These are phyloP conservation scores for Solea solea DNA, from an alignment of 2,113 vertebrate genomes.

Conservation along the genomic window DNA sequence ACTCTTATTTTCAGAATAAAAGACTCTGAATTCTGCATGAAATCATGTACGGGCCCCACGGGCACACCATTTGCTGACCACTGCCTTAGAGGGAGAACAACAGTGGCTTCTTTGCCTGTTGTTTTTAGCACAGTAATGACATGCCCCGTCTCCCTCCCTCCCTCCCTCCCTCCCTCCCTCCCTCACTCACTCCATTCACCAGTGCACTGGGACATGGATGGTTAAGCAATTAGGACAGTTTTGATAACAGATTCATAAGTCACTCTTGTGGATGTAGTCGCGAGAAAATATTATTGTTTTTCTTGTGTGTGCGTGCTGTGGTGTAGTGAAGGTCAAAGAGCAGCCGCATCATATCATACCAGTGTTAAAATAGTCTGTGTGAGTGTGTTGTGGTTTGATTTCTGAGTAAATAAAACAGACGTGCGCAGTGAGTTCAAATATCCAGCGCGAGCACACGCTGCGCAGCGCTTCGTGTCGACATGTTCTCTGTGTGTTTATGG, in stretches of 20 bases:
- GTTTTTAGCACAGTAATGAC: slow-evolving; percentile 62
- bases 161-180: slow-evolving; percentile 14
- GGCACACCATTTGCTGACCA: too few relatives aligned
- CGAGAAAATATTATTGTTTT: too few relatives aligned
- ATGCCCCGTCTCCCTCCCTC: slow-evolving; percentile 32
- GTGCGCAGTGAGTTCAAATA: too few relatives aligned
- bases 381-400: too few relatives aligned
- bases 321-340: slow-evolving; percentile 18
- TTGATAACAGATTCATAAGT: slow-evolving; percentile 82
- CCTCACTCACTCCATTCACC: slow-evolving; percentile 26
- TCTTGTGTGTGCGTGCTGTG: too few relatives aligned
- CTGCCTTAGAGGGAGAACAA: slow-evolving; percentile 17
- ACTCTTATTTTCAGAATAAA: neutral
- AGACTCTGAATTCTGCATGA: neutral
- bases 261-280: slow-evolving; percentile 39
- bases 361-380: slow-evolving; percentile 50
- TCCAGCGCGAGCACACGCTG: too few relatives aligned
- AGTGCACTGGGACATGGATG: slow-evolving; percentile 72
- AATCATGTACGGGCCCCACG: too few relatives aligned
- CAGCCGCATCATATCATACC: slow-evolving; percentile 24
- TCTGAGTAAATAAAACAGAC: too few relatives aligned
- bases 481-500: too few relatives aligned
- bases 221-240: slow-evolving; percentile 84
- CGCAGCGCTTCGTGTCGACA: too few relatives aligned
- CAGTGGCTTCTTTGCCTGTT: slow-evolving; percentile 51